phyloP scores from a whole-genome alignment of 2,797 vertebrate species.

The Mus spretus region DNA sequence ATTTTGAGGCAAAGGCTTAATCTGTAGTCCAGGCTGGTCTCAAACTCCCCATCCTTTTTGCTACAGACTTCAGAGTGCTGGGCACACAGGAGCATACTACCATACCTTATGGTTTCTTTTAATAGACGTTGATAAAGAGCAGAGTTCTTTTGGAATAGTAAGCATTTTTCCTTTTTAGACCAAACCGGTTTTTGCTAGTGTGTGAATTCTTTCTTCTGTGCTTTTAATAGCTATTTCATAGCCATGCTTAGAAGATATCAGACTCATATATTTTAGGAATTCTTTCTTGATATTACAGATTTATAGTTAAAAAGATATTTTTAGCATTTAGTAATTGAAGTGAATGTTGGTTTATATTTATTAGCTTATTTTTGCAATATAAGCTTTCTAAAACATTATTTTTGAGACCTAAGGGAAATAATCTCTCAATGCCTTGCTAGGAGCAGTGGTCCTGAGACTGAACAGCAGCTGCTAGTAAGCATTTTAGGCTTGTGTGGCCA shows the following conservation, averaged over 20 bases:
- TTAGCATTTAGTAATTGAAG: conserved; percentile 65
- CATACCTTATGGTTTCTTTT: not conserved
- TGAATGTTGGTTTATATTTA: conserved; percentile 27
- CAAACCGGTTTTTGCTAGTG: conserved; percentile 17
- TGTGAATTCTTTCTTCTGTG: conserved; percentile 34
- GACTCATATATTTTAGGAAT: conserved; percentile 56
- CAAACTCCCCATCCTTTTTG: not conserved
- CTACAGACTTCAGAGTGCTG: not conserved
- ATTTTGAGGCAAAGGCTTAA: not conserved
- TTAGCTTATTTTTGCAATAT: conserved; percentile 23
- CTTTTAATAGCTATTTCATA: conserved; percentile 53
- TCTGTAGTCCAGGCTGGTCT: not conserved
- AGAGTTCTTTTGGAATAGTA: conserved; percentile 43
- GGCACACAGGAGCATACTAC: not conserved
- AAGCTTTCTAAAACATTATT: conserved; percentile 52
- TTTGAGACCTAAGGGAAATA: conserved; percentile 53
- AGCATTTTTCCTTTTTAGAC: not conserved
- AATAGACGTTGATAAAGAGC: conserved; percentile 56
- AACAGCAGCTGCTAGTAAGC: conserved; percentile 10
- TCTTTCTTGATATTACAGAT: conserved; percentile 17
- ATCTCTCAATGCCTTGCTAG: conserved; percentile 25
- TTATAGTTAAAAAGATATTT: conserved; percentile 46
- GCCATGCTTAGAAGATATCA: conserved; percentile 62
- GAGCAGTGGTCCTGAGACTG: not conserved
- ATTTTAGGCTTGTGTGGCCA: not conserved